A percentile compares a stretch with the other conserved stretches of the same genome.
phyloP scores from a whole-genome alignment of 2,888 invertebrate genomes.

The Bugula neritina region DNA sequence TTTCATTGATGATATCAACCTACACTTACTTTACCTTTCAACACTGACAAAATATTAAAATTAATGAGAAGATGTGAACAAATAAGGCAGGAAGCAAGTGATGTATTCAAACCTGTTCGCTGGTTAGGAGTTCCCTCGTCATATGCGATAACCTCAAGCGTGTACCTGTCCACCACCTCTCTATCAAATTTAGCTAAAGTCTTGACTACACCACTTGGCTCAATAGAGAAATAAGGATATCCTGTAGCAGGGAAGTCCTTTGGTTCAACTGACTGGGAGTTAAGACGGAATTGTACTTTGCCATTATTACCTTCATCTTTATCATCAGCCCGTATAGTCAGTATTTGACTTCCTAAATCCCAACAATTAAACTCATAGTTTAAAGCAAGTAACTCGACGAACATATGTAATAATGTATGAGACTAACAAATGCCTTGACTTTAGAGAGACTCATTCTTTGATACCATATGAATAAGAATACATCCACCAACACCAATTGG shows the following conservation, averaged over 20 bases:
- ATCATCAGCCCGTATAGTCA: slow-evolving; percentile 95
- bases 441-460: too few species aligned
- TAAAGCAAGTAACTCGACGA: too few species aligned
- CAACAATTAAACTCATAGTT: background rate
- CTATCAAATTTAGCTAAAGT: slow-evolving; percentile 16
- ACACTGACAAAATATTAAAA: too few species aligned
- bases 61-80: too few species aligned
- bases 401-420: too few species aligned
- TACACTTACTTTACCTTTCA: too few species aligned
- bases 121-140: slow-evolving; percentile 24
- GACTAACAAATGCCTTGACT: too few species aligned
- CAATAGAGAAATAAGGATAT: slow-evolving; percentile 10
- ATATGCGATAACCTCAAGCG: slow-evolving; percentile 7
- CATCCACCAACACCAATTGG: too few species aligned
- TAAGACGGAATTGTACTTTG: background rate
- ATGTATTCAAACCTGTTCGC: background rate
- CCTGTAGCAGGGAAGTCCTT: background rate
- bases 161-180: slow-evolving; percentile 6
- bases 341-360: slow-evolving; percentile 47
- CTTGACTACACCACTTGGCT: background rate
- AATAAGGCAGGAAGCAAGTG: too few species aligned
- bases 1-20: too few species aligned
- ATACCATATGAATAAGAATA: too few species aligned
- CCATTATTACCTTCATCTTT: slow-evolving; percentile 78
- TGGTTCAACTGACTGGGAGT: background rate